phyloP scores from a whole-genome alignment of 2,888 invertebrate genomes.

The Phalera bucephala region DNA sequence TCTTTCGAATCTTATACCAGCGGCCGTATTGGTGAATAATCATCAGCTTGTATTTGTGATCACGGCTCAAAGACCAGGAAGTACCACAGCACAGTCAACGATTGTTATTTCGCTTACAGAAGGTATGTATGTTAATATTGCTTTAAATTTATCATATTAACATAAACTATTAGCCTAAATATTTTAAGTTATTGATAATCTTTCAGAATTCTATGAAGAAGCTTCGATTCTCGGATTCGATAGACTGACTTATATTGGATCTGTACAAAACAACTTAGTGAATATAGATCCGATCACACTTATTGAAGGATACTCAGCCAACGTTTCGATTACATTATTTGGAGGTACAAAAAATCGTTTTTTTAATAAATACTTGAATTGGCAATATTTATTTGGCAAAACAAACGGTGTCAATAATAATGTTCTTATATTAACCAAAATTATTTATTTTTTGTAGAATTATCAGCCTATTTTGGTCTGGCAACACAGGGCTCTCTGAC shows the following conservation, averaged over 20 bases:
- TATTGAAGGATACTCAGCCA: conserved; percentile 26
- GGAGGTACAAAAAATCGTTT: too few species aligned
- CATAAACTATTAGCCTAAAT: too few species aligned
- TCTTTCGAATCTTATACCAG: conserved; percentile 10
- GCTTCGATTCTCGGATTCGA: conserved; percentile 15
- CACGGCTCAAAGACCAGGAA: conserved; percentile 13
- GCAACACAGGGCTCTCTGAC: conserved; percentile 12
- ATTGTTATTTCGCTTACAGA: conserved; percentile 16
- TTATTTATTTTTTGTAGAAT: not conserved
- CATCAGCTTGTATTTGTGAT: conserved; percentile 10
- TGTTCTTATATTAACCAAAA: not conserved
- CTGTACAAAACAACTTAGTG: conserved; percentile 10
- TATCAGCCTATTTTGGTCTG: conserved; percentile 19
- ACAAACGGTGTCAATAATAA: too few species aligned
- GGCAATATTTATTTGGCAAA: too few species aligned
- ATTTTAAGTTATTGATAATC: too few species aligned
- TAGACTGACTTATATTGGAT: conserved; percentile 15
- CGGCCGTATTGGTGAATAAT: conserved; percentile 8
- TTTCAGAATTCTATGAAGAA: conserved; percentile 5
- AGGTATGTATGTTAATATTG: too few species aligned
- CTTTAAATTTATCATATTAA: too few species aligned
- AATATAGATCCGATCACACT: conserved; percentile 30
- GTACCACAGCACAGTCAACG: conserved; percentile 15
- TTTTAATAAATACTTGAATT: too few species aligned
- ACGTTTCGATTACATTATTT: conserved; percentile 23